Evolutionary conservation across 2,888 invertebrate species (phyloP).

Genomic region (Torymus tubicola): DNA sequence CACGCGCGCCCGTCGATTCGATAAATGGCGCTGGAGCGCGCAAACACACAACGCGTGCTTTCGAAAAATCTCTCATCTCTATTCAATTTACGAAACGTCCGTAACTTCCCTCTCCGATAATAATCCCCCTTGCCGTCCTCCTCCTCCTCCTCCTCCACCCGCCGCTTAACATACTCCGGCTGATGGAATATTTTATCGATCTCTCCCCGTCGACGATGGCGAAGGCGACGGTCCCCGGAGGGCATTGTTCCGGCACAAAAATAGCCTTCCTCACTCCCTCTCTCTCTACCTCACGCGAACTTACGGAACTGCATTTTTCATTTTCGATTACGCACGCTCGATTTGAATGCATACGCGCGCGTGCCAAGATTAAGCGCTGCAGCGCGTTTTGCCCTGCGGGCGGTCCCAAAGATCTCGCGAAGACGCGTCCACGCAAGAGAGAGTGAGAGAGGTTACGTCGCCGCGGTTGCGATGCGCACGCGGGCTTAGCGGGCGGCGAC

Average conservation of each 20-base stretch:
- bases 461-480: slow-evolving; percentile 22
- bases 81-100: slow-evolving; percentile 48
- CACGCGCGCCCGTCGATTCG: slow-evolving; percentile 10
- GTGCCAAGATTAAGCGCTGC: slow-evolving; percentile 14
- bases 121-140: slow-evolving; percentile 14
- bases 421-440: no score
- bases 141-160: no score
- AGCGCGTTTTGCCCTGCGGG: neutral
- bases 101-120: slow-evolving; percentile 24
- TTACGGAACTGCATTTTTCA: slow-evolving; percentile 46
- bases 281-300: no score
- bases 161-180: slow-evolving; percentile 20
- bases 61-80: slow-evolving; percentile 36
- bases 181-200: slow-evolving; percentile 52
- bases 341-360: slow-evolving; percentile 25
- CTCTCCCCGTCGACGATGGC: neutral
- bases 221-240: slow-evolving; percentile 12
- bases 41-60: neutral
- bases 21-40: neutral
- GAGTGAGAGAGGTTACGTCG: slow-evolving; percentile 13
- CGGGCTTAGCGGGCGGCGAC: slow-evolving; percentile 58
- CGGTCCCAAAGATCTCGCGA: slow-evolving; percentile 24
- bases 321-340: slow-evolving; percentile 48
- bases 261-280: neutral
- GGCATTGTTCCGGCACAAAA: slow-evolving; percentile 36